Conservation (phyloP, 2,888 invertebrate genomes). For the Eurois occulta region DNA sequence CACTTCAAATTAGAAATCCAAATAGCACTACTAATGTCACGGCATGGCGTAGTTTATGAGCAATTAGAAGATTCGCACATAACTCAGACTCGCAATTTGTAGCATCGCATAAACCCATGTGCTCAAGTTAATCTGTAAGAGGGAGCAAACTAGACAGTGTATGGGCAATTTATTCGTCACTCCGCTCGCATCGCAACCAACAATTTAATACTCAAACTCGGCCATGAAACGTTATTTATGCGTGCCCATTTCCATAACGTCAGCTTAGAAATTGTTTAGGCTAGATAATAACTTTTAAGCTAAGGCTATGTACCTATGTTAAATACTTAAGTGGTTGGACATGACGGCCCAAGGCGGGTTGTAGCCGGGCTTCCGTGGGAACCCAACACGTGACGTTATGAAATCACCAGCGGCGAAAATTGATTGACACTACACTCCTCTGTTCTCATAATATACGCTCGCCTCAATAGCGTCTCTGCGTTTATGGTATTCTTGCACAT, state of each 20-base stretch:
- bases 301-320: conserved; percentile 88
- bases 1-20: conserved; percentile 47
- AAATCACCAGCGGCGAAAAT: conserved; percentile 88
- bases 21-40: conserved; percentile 36
- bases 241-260: conserved; percentile 88
- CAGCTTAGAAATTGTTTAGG: conserved; percentile 87
- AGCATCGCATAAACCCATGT: conserved; percentile 48
- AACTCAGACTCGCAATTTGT: conserved; percentile 53
- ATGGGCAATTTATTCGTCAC: conserved; percentile 77
- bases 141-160: conserved; percentile 72
- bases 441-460: conserved; percentile 70
- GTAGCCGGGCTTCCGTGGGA: conserved; percentile 89
- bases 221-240: conserved; percentile 85
- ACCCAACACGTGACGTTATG: conserved; percentile 87
- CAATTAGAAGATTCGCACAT: conserved; percentile 56
- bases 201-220: conserved; percentile 83
- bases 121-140: conserved; percentile 65
- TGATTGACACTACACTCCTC: conserved; percentile 83
- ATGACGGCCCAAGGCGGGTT: conserved; percentile 88
- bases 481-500: conserved; percentile 57
- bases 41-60: conserved; percentile 18
- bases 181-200: conserved; percentile 75
- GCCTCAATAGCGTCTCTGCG: conserved; percentile 59
- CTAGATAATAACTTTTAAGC: conserved; percentile 89
- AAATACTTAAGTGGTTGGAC: conserved; percentile 89